These are phyloP conservation scores for Stenichneumon culpator DNA, from an alignment of 2,888 invertebrate genomes.

Conservation along the genomic window DNA sequence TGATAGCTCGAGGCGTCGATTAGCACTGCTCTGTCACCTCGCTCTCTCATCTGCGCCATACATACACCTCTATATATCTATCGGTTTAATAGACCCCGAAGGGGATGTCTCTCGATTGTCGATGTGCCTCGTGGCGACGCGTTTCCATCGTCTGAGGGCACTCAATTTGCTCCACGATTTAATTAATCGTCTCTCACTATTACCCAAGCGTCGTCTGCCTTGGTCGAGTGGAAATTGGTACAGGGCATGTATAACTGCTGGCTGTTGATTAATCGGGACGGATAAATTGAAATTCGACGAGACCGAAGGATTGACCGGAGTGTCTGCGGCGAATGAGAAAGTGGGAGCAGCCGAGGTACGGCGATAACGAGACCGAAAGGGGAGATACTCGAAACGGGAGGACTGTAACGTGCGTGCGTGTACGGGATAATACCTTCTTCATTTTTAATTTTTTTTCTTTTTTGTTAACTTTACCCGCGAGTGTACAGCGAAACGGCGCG, in stretches of 20 bases:
- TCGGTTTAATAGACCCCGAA: conserved; percentile 27
- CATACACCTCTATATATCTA: conserved; percentile 2
- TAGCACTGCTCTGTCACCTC: conserved; percentile 75
- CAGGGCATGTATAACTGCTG: background rate
- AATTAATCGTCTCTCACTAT: conserved; percentile 78
- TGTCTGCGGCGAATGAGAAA: conserved; percentile 24
- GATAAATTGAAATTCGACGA: conserved; percentile 44
- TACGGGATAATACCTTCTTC: conserved; percentile 26
- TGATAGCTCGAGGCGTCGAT: conserved; percentile 81
- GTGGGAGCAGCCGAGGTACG: background rate
- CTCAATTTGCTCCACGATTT: conserved; percentile 80
- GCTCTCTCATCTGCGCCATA: conserved; percentile 42
- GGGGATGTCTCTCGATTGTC: conserved; percentile 52
- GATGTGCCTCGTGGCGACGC: conserved; percentile 63
- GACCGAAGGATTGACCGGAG: conserved; percentile 17
- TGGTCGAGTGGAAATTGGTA: conserved; percentile 53
- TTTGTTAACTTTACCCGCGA: conserved; percentile 32
- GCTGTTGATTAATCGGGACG: background rate
- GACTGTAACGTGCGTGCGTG: conserved; percentile 27
- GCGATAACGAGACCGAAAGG: conserved; percentile 31
- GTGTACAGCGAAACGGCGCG: conserved; percentile 61
- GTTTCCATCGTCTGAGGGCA: conserved; percentile 74
- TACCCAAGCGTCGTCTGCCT: conserved; percentile 37
- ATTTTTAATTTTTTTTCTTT: conserved; percentile 10
- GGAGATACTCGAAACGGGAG: conserved; percentile 3